Evolutionary conservation across 2,888 invertebrate genomes (phyloP), one percentile per base, ranked within the genome.

Genomic region (Aspidapion aeneum): DNA sequence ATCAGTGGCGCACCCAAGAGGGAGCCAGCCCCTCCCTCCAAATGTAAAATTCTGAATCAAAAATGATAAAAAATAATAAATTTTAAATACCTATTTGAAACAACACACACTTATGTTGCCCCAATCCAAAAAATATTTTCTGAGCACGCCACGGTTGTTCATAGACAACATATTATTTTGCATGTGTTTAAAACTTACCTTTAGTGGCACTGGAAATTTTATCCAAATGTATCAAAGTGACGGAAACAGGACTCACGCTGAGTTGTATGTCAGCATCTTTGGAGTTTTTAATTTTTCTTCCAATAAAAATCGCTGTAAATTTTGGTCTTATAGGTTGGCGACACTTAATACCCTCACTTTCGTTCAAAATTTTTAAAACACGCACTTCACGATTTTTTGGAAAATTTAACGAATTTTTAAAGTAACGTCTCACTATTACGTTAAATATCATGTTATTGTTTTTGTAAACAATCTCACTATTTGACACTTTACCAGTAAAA

Each of bases 171-270:
- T n/a, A n/a, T n/a, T n/a, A n/a, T n/a, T n/a, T n/a, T n/a, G n/a
- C n/a, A 35, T 35, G 5, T 35, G 35, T 35, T 35, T 35, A 12
- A 18, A 49, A 64, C 69, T 71, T 74, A 81, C 81, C 81, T 79
- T 79, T 78, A 61, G 79, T 79, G 35, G 78, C 80, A 48, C 76
- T 75, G 68, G 77, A 79, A 63, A 81, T 76, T 65, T 78, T 74
- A 70, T 81, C 80, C 74, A 81, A 73, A 72, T 81, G 80, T 60
- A 73, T 74, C 59, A 81, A 73, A 55, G 80, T 81, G 68, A 81
- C 79, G 58, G 80, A 77, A 66, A 81, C 74, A 51, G 81, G 81
- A 64, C 74, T 74, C 68, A 79, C 70, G 60, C 72, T 74, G 63
- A 81, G 75, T 63, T 75, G 69, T 49, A 80, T 73, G 69, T 78